Base-by-base conservation (phyloP, 2,888 invertebrate genomes). In the Malachius bipustulatus region DNA sequence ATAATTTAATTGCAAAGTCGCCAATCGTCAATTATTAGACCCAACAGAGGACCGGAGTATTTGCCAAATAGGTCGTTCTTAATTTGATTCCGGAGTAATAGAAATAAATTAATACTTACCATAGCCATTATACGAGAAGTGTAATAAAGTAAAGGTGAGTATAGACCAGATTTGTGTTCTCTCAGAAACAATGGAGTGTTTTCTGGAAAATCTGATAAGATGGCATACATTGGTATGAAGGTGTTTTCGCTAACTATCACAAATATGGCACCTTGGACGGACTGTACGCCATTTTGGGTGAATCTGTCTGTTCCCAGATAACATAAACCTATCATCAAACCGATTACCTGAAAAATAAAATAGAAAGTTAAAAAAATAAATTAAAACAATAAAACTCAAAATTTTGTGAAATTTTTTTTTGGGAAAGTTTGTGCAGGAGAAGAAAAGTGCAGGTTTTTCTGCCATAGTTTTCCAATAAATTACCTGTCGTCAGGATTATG, bases 141-240 rank as follows among this genome's bases (percentile, higher is more conserved):
- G 49, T 89, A 93, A 56, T 90, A 93, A 4, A 80, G 69, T 10
- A 77, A 75, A 1, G 83, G 74, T 1, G 80, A 67, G 53, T 90
- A 93, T 45, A 91, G 64, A 6, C 87, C 89, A 10, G 87, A 82
- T 40, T 77, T 73, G 42, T 84, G 71, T 56, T 91, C 91, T 39
- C 91, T 66, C 26, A 81, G 64, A 51, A 91, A 77, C 29, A 90
- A 63, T 0, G 90, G 88, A 42, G 85, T 74, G 54, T 76, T 73
- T 47, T 77, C 75, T 0, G 89, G 89, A 54, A 90, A 85, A 50
- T 84, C 73, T 46, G 84, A 77, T 26, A 94, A 66, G 1, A 88
- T 83, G 0, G 87, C 81, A 59, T 93, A 93, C 81, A 93, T 84
- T 1, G 89, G 88, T 35, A 79, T 77, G 62, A 91, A 93, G 1